Evolutionary conservation across 2,113 vertebrate genomes (phyloP).

Genomic region (Alligator mississippiensis): DNA sequence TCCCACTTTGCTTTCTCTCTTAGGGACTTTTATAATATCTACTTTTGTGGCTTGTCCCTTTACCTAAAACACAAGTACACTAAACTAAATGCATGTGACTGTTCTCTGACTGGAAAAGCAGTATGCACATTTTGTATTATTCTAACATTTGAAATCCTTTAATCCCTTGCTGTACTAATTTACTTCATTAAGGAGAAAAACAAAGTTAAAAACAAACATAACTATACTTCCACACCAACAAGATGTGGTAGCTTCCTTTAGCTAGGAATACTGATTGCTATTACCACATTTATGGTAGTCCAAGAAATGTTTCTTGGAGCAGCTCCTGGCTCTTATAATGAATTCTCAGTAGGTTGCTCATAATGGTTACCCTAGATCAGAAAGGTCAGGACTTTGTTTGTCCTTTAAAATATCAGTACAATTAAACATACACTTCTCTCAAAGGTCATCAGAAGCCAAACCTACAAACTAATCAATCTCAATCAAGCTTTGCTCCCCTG

Average conservation of each 20-base stretch:
- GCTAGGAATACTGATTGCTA: conserved; percentile 19
- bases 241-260: conserved; percentile 34
- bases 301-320: conserved; percentile 57
- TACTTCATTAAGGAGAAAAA: conserved; percentile 49
- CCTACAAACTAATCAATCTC: conserved; percentile 31
- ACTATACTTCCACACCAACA: conserved; percentile 41
- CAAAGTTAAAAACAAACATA: conserved; percentile 36
- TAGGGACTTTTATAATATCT: conserved; percentile 22
- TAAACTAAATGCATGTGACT: neutral
- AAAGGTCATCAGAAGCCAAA: conserved; percentile 49
- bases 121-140: neutral
- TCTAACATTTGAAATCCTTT: neutral
- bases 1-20: neutral
- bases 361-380: conserved; percentile 58
- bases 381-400: conserved; percentile 66
- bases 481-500: neutral
- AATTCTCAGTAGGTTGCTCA: conserved; percentile 68
- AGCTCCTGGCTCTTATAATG: conserved; percentile 62
- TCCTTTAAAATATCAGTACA: conserved; percentile 69
- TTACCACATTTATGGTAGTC: conserved; percentile 55
- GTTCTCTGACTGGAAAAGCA: neutral
- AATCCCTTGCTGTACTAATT: neutral
- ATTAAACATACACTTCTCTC: conserved; percentile 59
- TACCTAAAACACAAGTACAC: conserved; percentile 25
- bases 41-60: conserved; percentile 9